Conservation (phyloP, 2,888 invertebrate genomes). For the Stegophylla sp. region DNA sequence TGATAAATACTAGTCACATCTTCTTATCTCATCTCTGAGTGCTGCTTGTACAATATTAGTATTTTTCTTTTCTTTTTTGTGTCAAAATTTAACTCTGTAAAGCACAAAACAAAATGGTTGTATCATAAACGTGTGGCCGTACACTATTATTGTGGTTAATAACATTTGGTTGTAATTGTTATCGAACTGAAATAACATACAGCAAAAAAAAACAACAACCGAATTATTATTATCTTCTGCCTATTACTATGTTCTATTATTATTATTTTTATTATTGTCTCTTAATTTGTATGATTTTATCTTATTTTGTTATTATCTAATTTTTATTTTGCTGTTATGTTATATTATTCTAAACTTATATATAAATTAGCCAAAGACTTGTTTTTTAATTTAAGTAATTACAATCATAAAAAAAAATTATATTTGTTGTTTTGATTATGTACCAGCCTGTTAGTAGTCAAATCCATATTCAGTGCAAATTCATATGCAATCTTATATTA, state of each 20-base stretch:
- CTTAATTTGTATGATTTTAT: neutral
- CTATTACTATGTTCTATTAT: neutral
- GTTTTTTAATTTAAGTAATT: conserved; percentile 43
- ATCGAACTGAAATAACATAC: neutral
- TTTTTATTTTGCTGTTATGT: conserved; percentile 8
- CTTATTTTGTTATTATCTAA: conserved; percentile 17
- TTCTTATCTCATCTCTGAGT: conserved; percentile 29
- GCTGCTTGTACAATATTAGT: neutral
- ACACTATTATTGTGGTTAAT: neutral
- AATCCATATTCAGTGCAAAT: no score
- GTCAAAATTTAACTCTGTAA: neutral
- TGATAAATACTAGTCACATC: conserved; percentile 35
- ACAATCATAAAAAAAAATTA: conserved; percentile 10
- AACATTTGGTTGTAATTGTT: neutral
- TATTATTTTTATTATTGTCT: conserved; percentile 8
- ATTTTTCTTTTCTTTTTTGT: neutral
- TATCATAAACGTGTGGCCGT: neutral
- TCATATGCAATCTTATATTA: no score
- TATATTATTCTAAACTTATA: conserved; percentile 15
- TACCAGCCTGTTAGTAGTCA: conserved; percentile 27
- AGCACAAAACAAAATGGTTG: conserved; percentile 9
- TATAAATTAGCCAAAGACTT: conserved; percentile 46
- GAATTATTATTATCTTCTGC: conserved; percentile 1
- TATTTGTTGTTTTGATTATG: no score
- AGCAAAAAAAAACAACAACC: conserved; percentile 23